These are phyloP conservation scores for Hypsopygia costalis DNA, from an alignment of 2,888 invertebrate genomes.

Conservation along the genomic window DNA sequence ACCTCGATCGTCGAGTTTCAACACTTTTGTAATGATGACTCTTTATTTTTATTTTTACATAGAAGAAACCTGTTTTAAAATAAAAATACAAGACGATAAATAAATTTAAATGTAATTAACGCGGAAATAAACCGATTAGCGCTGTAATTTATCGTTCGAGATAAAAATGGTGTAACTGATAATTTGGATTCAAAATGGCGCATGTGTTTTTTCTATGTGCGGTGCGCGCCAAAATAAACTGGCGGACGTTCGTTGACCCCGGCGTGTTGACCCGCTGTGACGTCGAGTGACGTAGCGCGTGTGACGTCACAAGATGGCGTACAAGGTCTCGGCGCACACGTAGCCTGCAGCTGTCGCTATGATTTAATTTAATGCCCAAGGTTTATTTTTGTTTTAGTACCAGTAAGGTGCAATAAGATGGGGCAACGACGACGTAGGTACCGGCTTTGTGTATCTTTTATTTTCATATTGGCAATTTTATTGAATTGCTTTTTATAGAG, in stretches of 20 bases:
- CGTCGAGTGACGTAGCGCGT: constrained; percentile 54
- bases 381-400: constrained; percentile 44
- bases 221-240: constrained; percentile 68
- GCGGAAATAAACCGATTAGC: neutral
- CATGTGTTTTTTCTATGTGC: constrained; percentile 42
- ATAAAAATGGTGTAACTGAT: constrained; percentile 16
- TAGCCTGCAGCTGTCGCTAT: constrained; percentile 33
- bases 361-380: constrained; percentile 50
- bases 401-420: constrained; percentile 14
- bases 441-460: too few relatives aligned
- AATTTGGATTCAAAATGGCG: constrained; percentile 53
- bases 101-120: constrained; percentile 4
- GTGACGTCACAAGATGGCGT: constrained; percentile 53
- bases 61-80: neutral
- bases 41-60: constrained; percentile 32
- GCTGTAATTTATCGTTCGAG: constrained; percentile 6
- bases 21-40: constrained; percentile 18
- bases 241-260: constrained; percentile 69
- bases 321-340: constrained; percentile 22
- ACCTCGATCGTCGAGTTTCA: constrained; percentile 41
- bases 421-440: too few relatives aligned
- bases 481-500: too few relatives aligned
- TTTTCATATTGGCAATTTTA: too few relatives aligned
- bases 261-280: constrained; percentile 51
- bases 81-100: neutral